A percentile compares a stretch with the other conserved stretches of the same genome.
These are phyloP conservation scores for Steatocranus sp. DNA, from an alignment of 2,797 vertebrate genomes.

Conservation along the genomic window DNA sequence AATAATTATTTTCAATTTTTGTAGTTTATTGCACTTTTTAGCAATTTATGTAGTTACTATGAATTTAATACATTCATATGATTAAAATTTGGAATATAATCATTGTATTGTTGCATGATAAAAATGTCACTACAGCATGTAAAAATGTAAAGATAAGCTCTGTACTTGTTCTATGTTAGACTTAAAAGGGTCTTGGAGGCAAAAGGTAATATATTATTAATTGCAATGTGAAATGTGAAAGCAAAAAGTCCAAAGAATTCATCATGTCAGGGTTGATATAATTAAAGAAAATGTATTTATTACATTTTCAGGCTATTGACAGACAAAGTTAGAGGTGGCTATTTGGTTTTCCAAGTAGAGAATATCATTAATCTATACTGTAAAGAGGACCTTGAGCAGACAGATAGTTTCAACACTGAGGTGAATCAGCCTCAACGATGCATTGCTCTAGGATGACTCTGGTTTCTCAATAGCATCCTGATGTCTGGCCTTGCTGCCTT, in stretches of 20 bases:
- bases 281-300: neutral
- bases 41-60: neutral
- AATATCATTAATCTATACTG: constrained; percentile 13
- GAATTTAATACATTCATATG: neutral
- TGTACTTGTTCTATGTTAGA: neutral
- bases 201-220: neutral
- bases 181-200: neutral
- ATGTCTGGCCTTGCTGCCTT: constrained; percentile 45
- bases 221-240: neutral
- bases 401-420: constrained; percentile 26
- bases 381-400: constrained; percentile 42
- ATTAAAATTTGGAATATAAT: neutral
- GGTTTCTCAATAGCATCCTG: constrained; percentile 48
- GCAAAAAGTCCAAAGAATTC: neutral
- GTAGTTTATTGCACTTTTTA: neutral
- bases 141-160: neutral
- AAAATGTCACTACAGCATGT: neutral
- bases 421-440: neutral
- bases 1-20: neutral
- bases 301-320: constrained; percentile 12
- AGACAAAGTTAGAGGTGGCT: neutral
- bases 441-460: constrained; percentile 42
- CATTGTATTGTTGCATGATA: neutral
- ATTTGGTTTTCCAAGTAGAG: constrained; percentile 34
- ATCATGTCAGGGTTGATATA: neutral